Conservation (phyloP, 2,888 invertebrate species). For the Epsilonema sp. region DNA sequence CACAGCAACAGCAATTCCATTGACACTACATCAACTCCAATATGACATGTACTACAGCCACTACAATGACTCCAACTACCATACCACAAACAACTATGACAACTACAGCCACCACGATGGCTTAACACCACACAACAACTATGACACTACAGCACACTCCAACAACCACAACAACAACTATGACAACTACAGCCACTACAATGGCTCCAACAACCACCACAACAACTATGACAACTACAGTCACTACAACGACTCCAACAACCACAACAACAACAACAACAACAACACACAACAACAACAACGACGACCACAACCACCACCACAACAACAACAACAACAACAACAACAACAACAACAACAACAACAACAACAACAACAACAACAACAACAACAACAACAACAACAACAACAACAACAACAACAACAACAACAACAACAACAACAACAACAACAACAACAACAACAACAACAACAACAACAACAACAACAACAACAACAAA, state of each 20-base stretch:
- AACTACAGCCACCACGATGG: no score
- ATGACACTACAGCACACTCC: no score
- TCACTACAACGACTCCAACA: not conserved
- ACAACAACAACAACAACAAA: not conserved
- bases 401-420: not conserved
- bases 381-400: not conserved
- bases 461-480: not conserved
- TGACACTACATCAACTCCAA: no score
- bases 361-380: not conserved
- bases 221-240: not conserved
- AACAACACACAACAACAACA: not conserved
- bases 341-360: not conserved
- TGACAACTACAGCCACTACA: not conserved
- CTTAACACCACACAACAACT: no score
- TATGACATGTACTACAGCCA: no score
- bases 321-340: not conserved
- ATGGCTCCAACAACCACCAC: not conserved
- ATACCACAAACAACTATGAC: no score
- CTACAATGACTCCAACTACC: no score
- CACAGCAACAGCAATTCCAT: no score
- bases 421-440: not conserved
- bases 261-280: no score
- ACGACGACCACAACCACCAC: not conserved
- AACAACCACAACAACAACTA: not conserved
- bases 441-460: not conserved